Evolutionary conservation across 2,888 invertebrate genomes (phyloP).

Genomic region (Agonopterix heracliana): DNA sequence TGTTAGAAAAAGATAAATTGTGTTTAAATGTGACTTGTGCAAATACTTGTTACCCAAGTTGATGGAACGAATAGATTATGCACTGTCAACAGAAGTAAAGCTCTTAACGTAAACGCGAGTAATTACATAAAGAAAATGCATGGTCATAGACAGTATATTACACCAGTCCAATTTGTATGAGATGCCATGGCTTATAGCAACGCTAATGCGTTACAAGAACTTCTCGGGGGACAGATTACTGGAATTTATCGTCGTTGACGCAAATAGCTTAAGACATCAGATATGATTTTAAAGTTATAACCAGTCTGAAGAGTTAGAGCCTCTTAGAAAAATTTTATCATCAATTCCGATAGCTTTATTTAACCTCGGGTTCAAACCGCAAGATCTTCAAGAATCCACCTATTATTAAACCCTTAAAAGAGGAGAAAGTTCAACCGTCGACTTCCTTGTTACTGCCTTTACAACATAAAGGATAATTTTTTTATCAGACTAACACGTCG

Average conservation of each 20-base stretch:
- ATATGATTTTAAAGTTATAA: too few relatives aligned
- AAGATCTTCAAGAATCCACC: conserved; percentile 18
- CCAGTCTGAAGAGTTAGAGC: background rate
- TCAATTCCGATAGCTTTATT: conserved; percentile 23
- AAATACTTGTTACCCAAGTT: background rate
- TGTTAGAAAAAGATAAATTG: conserved; percentile 5
- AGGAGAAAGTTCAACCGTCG: conserved; percentile 32
- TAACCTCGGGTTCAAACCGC: conserved; percentile 37
- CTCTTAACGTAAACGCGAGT: conserved; percentile 1
- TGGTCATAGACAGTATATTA: conserved; percentile 8
- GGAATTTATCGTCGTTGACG: background rate
- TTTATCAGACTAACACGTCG: conserved; percentile 37
- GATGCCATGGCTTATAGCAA: background rate
- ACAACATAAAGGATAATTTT: conserved; percentile 26
- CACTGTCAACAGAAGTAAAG: background rate
- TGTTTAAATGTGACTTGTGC: conserved; percentile 1
- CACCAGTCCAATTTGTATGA: background rate
- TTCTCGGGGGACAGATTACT: background rate
- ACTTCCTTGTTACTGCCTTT: conserved; percentile 23
- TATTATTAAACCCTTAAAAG: conserved; percentile 26
- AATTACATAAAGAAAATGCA: conserved; percentile 21
- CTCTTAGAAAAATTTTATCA: conserved; percentile 10
- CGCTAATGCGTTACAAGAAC: conserved; percentile 3
- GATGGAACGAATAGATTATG: background rate
- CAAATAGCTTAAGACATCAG: too few relatives aligned